Conservation (phyloP, 2,797 vertebrate genomes). For the Tapirus indicus region DNA sequence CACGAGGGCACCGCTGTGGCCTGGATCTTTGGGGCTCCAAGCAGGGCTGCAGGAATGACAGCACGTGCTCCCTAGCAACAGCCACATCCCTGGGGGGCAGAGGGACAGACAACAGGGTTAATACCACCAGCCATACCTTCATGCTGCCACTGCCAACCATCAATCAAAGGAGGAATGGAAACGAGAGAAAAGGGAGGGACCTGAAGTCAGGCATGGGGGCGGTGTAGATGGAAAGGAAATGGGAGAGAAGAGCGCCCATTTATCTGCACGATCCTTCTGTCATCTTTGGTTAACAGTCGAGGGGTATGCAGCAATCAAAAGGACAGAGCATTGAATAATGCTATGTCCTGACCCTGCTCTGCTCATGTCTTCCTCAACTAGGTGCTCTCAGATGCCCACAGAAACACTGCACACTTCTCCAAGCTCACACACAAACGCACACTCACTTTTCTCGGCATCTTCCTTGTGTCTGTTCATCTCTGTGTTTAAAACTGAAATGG, state of each 20-base stretch:
- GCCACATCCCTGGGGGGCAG: not conserved
- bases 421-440: not conserved
- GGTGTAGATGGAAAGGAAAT: not conserved
- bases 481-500: not conserved
- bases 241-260: not conserved
- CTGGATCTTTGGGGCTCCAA: not conserved
- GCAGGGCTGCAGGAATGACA: constrained; percentile 46
- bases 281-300: constrained; percentile 38
- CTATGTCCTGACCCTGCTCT: not conserved
- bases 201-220: not conserved
- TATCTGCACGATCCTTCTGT: constrained; percentile 29
- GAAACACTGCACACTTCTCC: not conserved
- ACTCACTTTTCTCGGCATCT: not conserved
- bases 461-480: not conserved
- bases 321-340: not conserved
- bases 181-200: not conserved
- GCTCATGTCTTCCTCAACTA: not conserved
- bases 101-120: constrained; percentile 28
- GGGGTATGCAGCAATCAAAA: not conserved
- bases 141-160: not conserved
- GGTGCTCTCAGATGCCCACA: constrained; percentile 6
- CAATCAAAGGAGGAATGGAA: constrained; percentile 46
- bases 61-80: not conserved
- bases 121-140: constrained; percentile 32
- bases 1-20: not conserved